phyloP scores from a whole-genome alignment of 2,888 invertebrate genomes.

The Pollenia angustigena region DNA sequence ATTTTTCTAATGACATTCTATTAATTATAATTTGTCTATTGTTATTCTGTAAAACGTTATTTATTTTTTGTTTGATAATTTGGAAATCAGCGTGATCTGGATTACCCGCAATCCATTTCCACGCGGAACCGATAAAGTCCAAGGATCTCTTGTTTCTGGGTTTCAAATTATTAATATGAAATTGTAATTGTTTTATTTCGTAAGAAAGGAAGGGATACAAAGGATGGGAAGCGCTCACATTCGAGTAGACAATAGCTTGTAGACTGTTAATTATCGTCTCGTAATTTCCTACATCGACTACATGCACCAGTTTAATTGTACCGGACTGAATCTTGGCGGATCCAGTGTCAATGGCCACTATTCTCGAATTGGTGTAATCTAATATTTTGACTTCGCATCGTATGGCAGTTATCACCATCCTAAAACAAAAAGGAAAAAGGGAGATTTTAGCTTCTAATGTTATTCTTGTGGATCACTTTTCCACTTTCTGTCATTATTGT shows the following conservation, averaged over 20 bases:
- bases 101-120: conserved; percentile 62
- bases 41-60: conserved; percentile 64
- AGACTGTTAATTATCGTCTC: not conserved
- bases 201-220: not conserved
- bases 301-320: no score
- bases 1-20: conserved; percentile 9
- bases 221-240: conserved; percentile 12
- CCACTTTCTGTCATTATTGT: no score
- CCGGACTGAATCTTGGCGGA: no score
- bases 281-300: no score
- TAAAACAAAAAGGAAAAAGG: no score
- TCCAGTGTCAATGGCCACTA: no score
- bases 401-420: no score
- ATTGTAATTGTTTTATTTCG: conserved; percentile 8
- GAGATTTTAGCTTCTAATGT: no score
- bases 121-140: conserved; percentile 55
- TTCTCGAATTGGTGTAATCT: no score
- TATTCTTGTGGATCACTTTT: no score
- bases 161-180: conserved; percentile 1
- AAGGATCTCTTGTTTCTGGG: conserved; percentile 51
- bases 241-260: not conserved
- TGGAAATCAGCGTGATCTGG: conserved; percentile 59
- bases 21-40: conserved; percentile 1
- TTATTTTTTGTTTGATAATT: conserved; percentile 60
- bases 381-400: no score